Conservation (phyloP, 2,888 invertebrate genomes). For the Neocrepidodera transversa region DNA sequence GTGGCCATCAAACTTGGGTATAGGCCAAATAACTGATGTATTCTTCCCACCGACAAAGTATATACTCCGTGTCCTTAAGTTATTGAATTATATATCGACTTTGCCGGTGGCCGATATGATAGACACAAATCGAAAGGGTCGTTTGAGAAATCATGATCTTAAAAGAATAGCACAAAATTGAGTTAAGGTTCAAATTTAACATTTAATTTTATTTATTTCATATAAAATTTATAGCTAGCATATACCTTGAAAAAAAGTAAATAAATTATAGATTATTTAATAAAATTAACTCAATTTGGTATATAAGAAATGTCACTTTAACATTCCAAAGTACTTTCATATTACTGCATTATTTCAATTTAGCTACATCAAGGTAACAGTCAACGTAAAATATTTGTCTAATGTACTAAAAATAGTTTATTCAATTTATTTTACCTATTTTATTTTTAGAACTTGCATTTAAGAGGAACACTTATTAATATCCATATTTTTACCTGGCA, state of each 20-base stretch:
- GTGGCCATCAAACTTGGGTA: slow-evolving; percentile 25
- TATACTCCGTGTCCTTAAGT: slow-evolving; percentile 5
- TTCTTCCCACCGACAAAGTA: slow-evolving; percentile 21
- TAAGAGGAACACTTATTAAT: slow-evolving; percentile 13
- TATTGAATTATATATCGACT: slow-evolving; percentile 22
- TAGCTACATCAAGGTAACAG: slow-evolving; percentile 1
- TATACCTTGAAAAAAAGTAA: no score
- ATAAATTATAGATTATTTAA: no score
- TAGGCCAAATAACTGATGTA: slow-evolving; percentile 27
- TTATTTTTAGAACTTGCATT: slow-evolving; percentile 16
- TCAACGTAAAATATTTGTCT: slow-evolving; percentile 12
- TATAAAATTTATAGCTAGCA: no score
- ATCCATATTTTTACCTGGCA: slow-evolving; percentile 20
- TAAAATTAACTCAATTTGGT: no score
- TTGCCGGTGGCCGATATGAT: slow-evolving; percentile 3
- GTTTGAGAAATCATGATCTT: not conserved
- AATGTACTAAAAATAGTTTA: slow-evolving; percentile 9
- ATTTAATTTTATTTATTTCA: no score
- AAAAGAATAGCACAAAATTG: no score
- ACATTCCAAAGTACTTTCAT: no score
- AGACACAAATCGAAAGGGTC: slow-evolving; percentile 2
- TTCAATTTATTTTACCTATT: slow-evolving; percentile 11
- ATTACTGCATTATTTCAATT: not conserved
- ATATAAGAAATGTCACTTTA: no score
- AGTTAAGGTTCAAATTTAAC: no score